phyloP scores from a whole-genome alignment of 2,888 invertebrate genomes.

The Coecobrya sp. region DNA sequence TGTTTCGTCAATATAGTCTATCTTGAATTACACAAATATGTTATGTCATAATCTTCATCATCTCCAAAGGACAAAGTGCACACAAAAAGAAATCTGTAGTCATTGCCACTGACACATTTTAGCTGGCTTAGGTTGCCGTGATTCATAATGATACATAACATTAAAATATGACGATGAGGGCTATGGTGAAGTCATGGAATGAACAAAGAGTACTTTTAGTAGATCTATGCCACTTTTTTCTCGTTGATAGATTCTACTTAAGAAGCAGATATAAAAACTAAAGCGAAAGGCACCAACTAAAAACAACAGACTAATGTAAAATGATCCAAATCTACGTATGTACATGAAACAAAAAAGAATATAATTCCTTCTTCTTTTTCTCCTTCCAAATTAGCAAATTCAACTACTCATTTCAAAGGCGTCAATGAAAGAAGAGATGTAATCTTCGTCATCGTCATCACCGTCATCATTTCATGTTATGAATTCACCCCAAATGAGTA shows the following conservation, averaged over 20 bases:
- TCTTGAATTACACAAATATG: neutral
- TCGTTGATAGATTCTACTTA: neutral
- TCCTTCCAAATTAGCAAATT: neutral
- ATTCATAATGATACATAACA: neutral
- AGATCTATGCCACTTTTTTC: neutral
- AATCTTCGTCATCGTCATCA: neutral
- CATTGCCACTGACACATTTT: slow-evolving; percentile 14
- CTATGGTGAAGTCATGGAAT: neutral
- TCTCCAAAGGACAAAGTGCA: slow-evolving; percentile 9
- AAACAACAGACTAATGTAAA: neutral
- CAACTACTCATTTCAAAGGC: neutral
- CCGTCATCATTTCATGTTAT: neutral
- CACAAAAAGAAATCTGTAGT: slow-evolving; percentile 1
- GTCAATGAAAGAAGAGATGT: slow-evolving; percentile 1
- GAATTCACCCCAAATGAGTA: slow-evolving; percentile 3
- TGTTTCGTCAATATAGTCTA: neutral
- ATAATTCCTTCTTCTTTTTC: neutral
- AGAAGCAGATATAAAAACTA: neutral
- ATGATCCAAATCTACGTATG: neutral
- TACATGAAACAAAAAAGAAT: neutral
- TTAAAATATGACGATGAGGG: neutral
- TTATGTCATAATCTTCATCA: neutral
- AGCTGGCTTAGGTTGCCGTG: neutral
- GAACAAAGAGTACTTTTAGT: neutral
- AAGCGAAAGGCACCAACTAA: slow-evolving; percentile 1